Conservation (phyloP, 2,113 vertebrate genomes). For the Entomyzon cyanotis region DNA sequence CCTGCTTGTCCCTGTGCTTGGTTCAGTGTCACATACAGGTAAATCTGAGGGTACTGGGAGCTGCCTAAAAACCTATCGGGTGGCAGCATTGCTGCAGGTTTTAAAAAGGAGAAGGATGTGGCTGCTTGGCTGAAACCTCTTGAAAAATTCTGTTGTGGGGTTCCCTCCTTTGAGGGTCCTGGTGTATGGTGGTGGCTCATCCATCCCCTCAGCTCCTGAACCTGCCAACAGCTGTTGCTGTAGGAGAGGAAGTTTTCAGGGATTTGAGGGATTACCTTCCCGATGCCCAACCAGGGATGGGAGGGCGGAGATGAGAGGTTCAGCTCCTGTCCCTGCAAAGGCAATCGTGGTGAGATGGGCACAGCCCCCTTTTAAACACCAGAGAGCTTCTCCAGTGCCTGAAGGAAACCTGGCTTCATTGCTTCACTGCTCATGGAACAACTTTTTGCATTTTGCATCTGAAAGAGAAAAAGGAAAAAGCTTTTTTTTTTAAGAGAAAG, state of each 20-base stretch:
- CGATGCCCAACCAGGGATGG: accelerated
- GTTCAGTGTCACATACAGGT: accelerated
- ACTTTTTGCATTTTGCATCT: not conserved
- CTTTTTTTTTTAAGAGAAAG: not conserved
- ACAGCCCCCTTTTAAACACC: not conserved
- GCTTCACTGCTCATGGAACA: not conserved
- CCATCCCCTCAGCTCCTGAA: not conserved
- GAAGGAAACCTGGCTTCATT: not conserved
- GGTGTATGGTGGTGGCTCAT: accelerated
- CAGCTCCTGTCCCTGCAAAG: not conserved
- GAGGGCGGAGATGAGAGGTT: not conserved
- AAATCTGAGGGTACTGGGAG: not conserved
- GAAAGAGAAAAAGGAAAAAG: not conserved
- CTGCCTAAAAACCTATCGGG: not conserved
- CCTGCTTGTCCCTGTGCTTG: not conserved
- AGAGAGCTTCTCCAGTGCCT: not conserved
- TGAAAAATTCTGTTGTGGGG: not conserved
- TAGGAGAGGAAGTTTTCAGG: not conserved
- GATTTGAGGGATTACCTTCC: not conserved
- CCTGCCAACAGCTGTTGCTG: not conserved
- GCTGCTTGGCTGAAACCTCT: not conserved
- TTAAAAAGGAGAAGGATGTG: not conserved
- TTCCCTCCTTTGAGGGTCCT: not conserved
- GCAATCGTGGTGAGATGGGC: accelerated
- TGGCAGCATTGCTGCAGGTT: accelerated